phyloP scores from a whole-genome alignment of 2,113 vertebrate species.

The Galbula dea region DNA sequence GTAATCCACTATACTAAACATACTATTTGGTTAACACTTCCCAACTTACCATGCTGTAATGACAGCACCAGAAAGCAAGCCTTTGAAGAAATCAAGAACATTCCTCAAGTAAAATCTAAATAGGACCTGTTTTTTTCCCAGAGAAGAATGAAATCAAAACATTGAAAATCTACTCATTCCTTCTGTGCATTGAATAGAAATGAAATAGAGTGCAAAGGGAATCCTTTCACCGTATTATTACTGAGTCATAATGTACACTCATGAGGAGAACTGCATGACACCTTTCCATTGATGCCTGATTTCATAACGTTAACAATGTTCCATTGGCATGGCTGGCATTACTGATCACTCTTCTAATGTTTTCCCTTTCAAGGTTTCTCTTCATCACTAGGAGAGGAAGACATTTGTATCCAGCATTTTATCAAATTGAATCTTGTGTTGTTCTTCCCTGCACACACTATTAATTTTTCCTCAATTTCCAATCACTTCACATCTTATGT shows the following conservation, averaged over 20 bases:
- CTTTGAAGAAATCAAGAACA: not conserved
- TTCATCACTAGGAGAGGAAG: not conserved
- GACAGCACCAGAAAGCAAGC: not conserved
- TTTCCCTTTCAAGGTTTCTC: not conserved
- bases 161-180: not conserved
- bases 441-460: not conserved
- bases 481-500: slow-evolving; percentile 25
- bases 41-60: not conserved
- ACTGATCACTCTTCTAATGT: not conserved
- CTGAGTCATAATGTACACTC: rapidly evolving
- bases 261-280: not conserved
- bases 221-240: not conserved
- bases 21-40: not conserved
- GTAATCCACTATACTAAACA: not conserved
- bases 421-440: not conserved
- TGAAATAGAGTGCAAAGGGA: not conserved
- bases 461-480: slow-evolving; percentile 18
- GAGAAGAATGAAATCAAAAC: not conserved
- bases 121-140: not conserved
- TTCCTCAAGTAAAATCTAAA: not conserved
- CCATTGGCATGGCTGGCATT: not conserved
- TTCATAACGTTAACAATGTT: not conserved
- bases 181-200: not conserved
- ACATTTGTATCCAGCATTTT: not conserved
- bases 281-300: not conserved